Percentiles rank a stretch among this genome's conserved stretches.
Evolutionary conservation across 2,113 vertebrate genomes (phyloP).

Genomic region (Microcebus griseorufus): DNA sequence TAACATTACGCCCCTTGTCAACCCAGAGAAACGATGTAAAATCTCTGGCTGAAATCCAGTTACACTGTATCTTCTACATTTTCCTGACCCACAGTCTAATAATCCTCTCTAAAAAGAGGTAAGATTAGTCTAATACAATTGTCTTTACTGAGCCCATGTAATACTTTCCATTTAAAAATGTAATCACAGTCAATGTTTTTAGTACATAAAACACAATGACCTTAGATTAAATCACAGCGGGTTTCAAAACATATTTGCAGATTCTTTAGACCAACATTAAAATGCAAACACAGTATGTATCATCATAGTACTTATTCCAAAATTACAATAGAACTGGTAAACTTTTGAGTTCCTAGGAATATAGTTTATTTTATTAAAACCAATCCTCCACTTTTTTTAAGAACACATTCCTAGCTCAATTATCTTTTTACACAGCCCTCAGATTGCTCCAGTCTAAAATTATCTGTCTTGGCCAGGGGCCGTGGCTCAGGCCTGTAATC

Average conservation of each 20-base stretch:
- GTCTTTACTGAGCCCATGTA: neutral
- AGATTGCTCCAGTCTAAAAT: neutral
- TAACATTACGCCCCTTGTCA: neutral
- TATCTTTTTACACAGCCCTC: neutral
- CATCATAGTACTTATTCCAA: neutral
- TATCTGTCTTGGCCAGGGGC: no score
- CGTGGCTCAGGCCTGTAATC: no score
- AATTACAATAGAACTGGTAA: neutral
- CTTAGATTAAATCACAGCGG: neutral
- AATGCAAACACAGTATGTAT: neutral
- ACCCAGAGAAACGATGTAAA: neutral
- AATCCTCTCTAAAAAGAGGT: neutral
- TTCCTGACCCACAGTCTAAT: neutral
- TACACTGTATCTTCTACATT: neutral
- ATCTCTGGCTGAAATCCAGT: constrained; percentile 9
- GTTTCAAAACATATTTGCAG: constrained; percentile 39
- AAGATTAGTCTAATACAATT: neutral
- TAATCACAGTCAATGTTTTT: neutral
- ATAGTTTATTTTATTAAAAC: neutral
- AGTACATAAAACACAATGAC: constrained; percentile 13
- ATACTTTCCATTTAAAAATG: constrained; percentile 42
- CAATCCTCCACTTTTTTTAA: neutral
- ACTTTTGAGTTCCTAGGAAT: neutral
- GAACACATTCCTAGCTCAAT: neutral
- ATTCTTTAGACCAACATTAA: constrained; percentile 5